phyloP scores from a whole-genome alignment of 2,113 vertebrate species.

The Takifugu bimaculatus region DNA sequence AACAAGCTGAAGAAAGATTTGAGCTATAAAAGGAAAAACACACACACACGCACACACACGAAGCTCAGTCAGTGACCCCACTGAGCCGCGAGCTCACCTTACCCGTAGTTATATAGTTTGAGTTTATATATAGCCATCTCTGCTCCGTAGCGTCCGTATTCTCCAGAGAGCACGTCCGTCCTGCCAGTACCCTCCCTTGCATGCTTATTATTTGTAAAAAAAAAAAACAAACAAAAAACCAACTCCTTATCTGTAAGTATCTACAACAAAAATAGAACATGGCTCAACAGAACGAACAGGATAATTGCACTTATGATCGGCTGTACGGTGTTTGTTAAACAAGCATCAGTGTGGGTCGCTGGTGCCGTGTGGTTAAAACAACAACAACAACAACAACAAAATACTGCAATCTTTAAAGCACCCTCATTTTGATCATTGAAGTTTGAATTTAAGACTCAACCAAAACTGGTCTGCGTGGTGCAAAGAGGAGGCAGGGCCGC shows the following conservation, averaged over 20 bases:
- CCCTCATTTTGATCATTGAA: constrained; percentile 76
- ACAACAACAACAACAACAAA: constrained; percentile 27
- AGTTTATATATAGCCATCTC: constrained; percentile 58
- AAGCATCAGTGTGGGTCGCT: constrained; percentile 66
- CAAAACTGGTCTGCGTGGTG: constrained; percentile 55
- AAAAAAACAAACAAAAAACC: constrained; percentile 15
- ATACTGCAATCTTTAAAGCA: constrained; percentile 86
- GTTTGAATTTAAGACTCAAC: constrained; percentile 69
- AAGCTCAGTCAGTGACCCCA: constrained; percentile 65
- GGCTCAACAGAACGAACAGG: constrained; percentile 72
- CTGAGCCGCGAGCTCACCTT: constrained; percentile 69
- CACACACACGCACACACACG: constrained; percentile 16
- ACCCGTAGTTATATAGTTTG: constrained; percentile 78
- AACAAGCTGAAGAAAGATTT: constrained; percentile 44
- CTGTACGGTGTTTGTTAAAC: constrained; percentile 72
- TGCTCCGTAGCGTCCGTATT: constrained; percentile 59
- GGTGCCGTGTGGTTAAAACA: constrained; percentile 50
- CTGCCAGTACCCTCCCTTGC: constrained; percentile 36
- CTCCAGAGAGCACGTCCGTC: constrained; percentile 39
- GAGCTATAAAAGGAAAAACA: constrained; percentile 16
- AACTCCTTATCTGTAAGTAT: constrained; percentile 42
- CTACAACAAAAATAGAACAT: constrained; percentile 66
- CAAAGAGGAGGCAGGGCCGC: constrained; percentile 60
- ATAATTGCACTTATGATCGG: constrained; percentile 98
- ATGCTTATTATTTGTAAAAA: constrained; percentile 59